Evolutionary conservation across 2,888 invertebrate genomes (phyloP), one percentile per base, ranked within the genome.

Genomic region (Rhamphomyia laevipes): DNA sequence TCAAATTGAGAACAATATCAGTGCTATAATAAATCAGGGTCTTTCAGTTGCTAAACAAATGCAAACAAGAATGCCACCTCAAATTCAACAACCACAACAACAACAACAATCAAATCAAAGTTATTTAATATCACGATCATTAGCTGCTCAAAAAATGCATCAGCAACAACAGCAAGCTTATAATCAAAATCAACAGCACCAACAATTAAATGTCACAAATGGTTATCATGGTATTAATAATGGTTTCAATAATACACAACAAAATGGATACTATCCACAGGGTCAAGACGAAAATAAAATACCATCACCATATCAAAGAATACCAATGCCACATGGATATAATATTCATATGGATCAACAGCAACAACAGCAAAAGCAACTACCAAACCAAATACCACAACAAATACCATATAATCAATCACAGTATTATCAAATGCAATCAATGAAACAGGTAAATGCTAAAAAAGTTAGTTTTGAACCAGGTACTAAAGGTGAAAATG

Each of bases 401-500:
- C 68, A 57, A 72, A 67, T 55, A 47, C 58, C 47, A 21, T 52
- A 71, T 64, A 71, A 75, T 60, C 66, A 70, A 52, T 72, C 74
- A 3, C 77, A 81, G 1, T 84, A 84, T 59, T 83, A 82, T 59
- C 80, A 78, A 58, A 71, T 78, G 15, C 76, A 82, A 57, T 77
- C 78, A 58, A 67, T 80, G 38, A 59, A 59, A 43, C 35, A 35
- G n/a, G 35, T 35, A n/a, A 27, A 27, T 27, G 23, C 23, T 27
- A 84, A 84, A 62, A 84, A 83, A 44, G 83, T 84, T 4, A 83
- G 83, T 54, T 84, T 85, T 58, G 84, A 84, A 61, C 77, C 82
- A 0, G 81, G 82, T 11, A 81, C 84, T 3, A 86, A 85, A 60
- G 80, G 80, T 2, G 81, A 81, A 7, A 68, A 73, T 4, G 76